phyloP scores from a whole-genome alignment of 2,113 vertebrate genomes.

The Propithecus coquereli region DNA sequence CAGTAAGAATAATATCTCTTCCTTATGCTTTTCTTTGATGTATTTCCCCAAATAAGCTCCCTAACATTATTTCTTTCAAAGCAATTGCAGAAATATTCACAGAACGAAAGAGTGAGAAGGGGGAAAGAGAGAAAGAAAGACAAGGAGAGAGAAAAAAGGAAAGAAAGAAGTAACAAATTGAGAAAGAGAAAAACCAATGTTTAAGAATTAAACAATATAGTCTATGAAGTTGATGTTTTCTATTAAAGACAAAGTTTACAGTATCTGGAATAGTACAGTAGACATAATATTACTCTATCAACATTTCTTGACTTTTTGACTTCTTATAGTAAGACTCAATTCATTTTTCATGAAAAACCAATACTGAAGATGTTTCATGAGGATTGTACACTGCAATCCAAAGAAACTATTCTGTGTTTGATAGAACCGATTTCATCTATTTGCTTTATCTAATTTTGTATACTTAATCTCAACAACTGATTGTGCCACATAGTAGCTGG shows the following conservation, averaged over 20 bases:
- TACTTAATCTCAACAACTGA: not conserved
- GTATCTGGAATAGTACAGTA: not conserved
- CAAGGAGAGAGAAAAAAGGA: not conserved
- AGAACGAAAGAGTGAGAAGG: not conserved
- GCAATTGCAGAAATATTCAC: not conserved
- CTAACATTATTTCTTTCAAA: not conserved
- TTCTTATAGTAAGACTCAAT: not conserved
- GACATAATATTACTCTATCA: not conserved
- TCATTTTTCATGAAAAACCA: not conserved
- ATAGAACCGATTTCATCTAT: not conserved
- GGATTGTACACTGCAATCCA: not conserved
- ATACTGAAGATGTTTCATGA: not conserved
- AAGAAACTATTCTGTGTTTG: not conserved
- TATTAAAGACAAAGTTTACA: not conserved
- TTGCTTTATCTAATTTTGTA: not conserved
- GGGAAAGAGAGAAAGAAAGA: not conserved
- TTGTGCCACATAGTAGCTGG: not conserved
- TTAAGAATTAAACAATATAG: not conserved
- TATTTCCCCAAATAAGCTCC: not conserved
- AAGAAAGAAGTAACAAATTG: not conserved
- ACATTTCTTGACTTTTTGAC: not conserved
- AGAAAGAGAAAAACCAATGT: not conserved
- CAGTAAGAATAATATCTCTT: not conserved
- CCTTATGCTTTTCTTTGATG: not conserved
- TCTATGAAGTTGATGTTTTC: not conserved